Evolutionary conservation across 2,113 vertebrate genomes (phyloP).

Genomic region (Argyrosomus japonicus): DNA sequence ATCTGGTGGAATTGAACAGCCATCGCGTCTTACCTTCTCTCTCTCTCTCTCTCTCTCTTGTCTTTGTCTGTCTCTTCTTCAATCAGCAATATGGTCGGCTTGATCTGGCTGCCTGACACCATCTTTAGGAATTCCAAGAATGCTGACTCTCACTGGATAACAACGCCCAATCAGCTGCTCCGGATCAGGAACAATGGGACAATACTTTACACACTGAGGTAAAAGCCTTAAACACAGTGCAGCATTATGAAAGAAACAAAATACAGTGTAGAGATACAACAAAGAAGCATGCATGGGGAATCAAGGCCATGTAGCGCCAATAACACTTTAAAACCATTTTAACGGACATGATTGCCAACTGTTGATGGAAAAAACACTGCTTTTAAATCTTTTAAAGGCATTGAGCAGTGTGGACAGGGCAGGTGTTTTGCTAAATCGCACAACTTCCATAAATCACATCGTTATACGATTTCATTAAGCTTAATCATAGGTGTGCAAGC

Average conservation of each 20-base stretch:
- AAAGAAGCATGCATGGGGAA: background rate
- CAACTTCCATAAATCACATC: too few species aligned
- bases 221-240: conserved; percentile 18
- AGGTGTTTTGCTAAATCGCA: too few species aligned
- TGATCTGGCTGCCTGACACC: conserved; percentile 97
- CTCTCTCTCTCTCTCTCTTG: background rate
- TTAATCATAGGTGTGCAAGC: too few species aligned
- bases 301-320: background rate
- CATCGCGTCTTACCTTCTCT: conserved; percentile 11
- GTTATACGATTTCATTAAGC: too few species aligned
- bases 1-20: conserved; percentile 2
- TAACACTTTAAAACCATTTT: background rate
- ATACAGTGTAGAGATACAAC: background rate
- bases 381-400: background rate
- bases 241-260: background rate
- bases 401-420: background rate
- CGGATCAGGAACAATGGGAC: conserved; percentile 98
- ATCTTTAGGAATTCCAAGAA: conserved; percentile 98
- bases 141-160: conserved; percentile 97
- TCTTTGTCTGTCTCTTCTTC: background rate
- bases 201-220: conserved; percentile 96
- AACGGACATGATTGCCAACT: background rate
- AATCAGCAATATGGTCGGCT: conserved; percentile 95
- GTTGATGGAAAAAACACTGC: background rate
- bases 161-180: conserved; percentile 96